A percentile compares a stretch with the other conserved stretches of the same genome.
phyloP scores from a whole-genome alignment of 2,113 vertebrate genomes.

The Scomber colias region DNA sequence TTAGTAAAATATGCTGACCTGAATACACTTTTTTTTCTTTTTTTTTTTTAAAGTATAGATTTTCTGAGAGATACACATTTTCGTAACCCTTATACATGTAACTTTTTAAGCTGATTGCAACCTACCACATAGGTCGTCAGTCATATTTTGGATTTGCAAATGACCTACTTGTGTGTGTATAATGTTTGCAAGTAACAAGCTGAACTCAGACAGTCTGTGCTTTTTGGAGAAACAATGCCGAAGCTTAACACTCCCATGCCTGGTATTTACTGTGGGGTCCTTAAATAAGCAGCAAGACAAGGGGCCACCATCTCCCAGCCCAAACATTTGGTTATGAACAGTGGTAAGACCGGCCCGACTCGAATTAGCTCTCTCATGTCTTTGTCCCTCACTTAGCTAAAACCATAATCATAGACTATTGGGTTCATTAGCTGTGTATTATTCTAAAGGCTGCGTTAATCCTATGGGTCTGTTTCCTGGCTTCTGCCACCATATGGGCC shows the following conservation, averaged over 20 bases:
- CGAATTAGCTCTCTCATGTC: conserved; percentile 63
- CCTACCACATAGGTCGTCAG: too few species aligned
- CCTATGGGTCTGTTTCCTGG: conserved; percentile 58
- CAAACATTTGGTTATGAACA: conserved; percentile 45
- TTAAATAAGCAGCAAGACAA: conserved; percentile 1
- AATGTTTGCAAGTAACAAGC: conserved; percentile 5
- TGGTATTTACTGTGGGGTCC: conserved; percentile 32
- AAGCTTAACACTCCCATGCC: conserved; percentile 27
- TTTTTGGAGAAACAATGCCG: conserved; percentile 32
- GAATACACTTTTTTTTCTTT: too few species aligned
- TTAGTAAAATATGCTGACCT: too few species aligned
- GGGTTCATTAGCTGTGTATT: conserved; percentile 66
- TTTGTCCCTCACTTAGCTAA: conserved; percentile 61
- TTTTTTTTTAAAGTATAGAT: too few species aligned
- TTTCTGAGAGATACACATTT: too few species aligned
- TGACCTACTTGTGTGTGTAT: background rate
- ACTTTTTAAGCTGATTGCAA: too few species aligned
- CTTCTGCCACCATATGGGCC: conserved; percentile 68
- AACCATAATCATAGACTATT: conserved; percentile 67
- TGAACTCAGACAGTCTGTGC: conserved; percentile 22
- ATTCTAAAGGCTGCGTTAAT: conserved; percentile 64
- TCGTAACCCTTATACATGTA: too few species aligned
- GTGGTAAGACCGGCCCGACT: conserved; percentile 29
- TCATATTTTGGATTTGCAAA: background rate
- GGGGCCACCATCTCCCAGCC: conserved; percentile 27